These are phyloP conservation scores for Pseudorasbora parva DNA, from an alignment of 2,113 vertebrate genomes.

Conservation along the genomic window DNA sequence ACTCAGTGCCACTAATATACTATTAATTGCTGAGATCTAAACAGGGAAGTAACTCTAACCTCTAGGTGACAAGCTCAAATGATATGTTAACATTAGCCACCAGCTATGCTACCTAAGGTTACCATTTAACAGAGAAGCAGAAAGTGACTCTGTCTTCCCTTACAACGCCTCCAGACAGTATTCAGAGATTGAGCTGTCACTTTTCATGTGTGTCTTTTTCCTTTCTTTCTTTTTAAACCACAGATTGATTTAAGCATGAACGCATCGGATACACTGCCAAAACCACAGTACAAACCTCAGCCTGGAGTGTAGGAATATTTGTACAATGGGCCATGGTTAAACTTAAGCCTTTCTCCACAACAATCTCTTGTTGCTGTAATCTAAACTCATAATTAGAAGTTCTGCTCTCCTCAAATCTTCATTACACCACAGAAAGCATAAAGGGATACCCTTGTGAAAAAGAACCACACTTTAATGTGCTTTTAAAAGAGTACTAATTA, in stretches of 20 bases:
- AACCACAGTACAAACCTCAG: slow-evolving; percentile 32
- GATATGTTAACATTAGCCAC: slow-evolving; percentile 59
- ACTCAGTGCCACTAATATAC: slow-evolving; percentile 7
- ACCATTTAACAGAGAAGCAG: slow-evolving; percentile 57
- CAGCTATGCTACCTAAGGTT: slow-evolving; percentile 57
- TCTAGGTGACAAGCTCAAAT: slow-evolving; percentile 49
- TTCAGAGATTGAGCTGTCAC: slow-evolving; percentile 54
- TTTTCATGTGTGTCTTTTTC: slow-evolving; percentile 44
- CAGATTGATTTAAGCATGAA: slow-evolving; percentile 50
- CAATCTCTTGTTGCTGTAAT: slow-evolving; percentile 7
- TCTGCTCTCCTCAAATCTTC: not conserved
- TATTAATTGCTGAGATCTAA: slow-evolving; percentile 36
- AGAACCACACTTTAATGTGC: not conserved
- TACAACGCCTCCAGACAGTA: slow-evolving; percentile 49
- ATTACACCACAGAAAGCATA: not conserved
- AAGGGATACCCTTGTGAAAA: not conserved
- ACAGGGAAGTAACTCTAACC: slow-evolving; percentile 49
- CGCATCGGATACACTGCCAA: slow-evolving; percentile 28
- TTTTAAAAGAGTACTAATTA: not conserved
- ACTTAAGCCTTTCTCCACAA: slow-evolving; percentile 7
- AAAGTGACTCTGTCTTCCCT: slow-evolving; percentile 49
- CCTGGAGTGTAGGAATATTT: slow-evolving; percentile 15
- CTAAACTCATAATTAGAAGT: slow-evolving; percentile 29
- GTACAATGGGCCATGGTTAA: slow-evolving; percentile 1
- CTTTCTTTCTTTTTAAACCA: slow-evolving; percentile 28